Evolutionary conservation across 2,113 vertebrate genomes (phyloP).

Genomic region (Malurus melanocephalus): DNA sequence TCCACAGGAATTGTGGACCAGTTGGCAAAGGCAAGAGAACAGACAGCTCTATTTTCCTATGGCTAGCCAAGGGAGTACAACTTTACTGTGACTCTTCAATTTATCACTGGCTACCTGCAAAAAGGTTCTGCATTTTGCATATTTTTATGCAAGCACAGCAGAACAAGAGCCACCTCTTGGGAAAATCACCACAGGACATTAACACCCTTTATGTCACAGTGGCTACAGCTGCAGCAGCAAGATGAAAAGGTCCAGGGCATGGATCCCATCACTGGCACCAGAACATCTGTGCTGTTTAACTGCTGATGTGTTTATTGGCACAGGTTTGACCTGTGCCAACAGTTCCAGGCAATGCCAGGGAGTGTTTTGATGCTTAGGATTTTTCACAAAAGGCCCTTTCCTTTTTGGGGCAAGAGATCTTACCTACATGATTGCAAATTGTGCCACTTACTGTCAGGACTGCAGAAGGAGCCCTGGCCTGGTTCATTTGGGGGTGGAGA

Average conservation of each 20-base stretch:
- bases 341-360: not conserved
- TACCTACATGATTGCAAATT: not conserved
- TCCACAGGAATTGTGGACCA: not conserved
- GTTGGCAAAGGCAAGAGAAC: not conserved
- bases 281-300: not conserved
- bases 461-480: not conserved
- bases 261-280: not conserved
- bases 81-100: not conserved
- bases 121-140: not conserved
- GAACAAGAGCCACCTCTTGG: not conserved
- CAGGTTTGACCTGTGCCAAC: not conserved
- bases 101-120: not conserved
- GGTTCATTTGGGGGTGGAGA: not conserved
- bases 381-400: not conserved
- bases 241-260: not conserved
- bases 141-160: not conserved
- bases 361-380: not conserved
- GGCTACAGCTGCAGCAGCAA: not conserved
- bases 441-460: not conserved
- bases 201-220: accelerated
- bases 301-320: not conserved
- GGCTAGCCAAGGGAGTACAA: not conserved
- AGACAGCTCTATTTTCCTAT: not conserved
- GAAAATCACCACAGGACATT: not conserved
- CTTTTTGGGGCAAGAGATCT: not conserved